Evolutionary conservation across 2,888 invertebrate species (phyloP), one percentile per base, ranked within the genome.

Genomic region (Cryptocheilus praepositus): DNA sequence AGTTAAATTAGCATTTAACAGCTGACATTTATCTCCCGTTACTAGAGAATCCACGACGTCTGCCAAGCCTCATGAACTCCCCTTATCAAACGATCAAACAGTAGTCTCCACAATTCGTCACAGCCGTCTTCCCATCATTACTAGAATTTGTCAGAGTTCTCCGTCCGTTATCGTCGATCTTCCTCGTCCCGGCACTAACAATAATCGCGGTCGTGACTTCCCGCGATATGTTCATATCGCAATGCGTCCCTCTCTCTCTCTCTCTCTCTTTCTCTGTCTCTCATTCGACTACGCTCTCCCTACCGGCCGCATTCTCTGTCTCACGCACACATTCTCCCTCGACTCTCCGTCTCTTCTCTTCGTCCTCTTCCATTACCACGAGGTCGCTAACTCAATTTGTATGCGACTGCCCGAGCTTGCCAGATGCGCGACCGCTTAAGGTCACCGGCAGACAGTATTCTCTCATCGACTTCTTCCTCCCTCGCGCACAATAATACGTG

Each of bases 311-410:
- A 64, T 51, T 52, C 54, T 60, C 44, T 60, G 44, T 22, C 56
- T 59, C 63, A 58, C 65, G 63, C 58, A 45, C 65, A 19, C 46
- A 43, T 64, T 68, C 71, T 70, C 18, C 19, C 22, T 61, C 57
- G 67, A 61, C 43, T 21, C 59, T 64, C 60, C 43, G 54, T 36
- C 46, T 59, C 45, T 36, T 36, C 8, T 61, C 64, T 65, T 46
- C 71, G 67, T 74, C 66, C 74, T 67, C 68, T 74, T 77, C 81
- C 79, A 84, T 85, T 84, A 85, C 82, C 81, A 77, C 79, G 81
- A 81, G 80, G 77, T 77, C 83, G 85, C 85, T 84, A 85, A 86
- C 86, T 85, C 81, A 85, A 85, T 86, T 86, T 85, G 86, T 86
- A 86, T 86, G 86, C 86, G 82, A 79, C 81, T 83, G 81, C 79